Percentiles rank a stretch among this genome's conserved stretches.
Evolutionary conservation across 2,113 vertebrate species (phyloP).

Genomic region (Mugil cephalus): DNA sequence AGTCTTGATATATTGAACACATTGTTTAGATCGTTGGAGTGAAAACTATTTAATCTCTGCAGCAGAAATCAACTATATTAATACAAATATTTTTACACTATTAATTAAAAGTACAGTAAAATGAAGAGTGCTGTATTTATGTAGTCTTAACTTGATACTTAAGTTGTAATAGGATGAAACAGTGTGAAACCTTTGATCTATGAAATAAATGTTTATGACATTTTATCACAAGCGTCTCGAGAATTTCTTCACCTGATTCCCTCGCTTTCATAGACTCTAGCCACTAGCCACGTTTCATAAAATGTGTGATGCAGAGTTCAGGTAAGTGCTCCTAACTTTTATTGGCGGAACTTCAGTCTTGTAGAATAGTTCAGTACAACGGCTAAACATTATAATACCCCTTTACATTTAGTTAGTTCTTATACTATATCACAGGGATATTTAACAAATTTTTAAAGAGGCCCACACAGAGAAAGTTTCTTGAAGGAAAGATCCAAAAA

Average conservation of each 20-base stretch:
- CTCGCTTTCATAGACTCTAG: too few species aligned
- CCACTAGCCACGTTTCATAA: too few species aligned
- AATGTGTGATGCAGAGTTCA: neutral
- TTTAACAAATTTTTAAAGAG: too few species aligned
- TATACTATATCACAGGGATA: conserved; percentile 46
- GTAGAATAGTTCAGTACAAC: conserved; percentile 69
- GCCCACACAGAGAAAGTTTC: too few species aligned
- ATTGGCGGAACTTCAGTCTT: conserved; percentile 77
- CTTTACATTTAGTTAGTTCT: conserved; percentile 58
- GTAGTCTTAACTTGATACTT: too few species aligned
- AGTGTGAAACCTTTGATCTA: neutral
- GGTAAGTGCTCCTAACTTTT: conserved; percentile 76
- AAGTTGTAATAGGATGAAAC: neutral
- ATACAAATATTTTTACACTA: too few species aligned
- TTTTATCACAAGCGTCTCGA: neutral
- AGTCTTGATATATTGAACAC: too few species aligned
- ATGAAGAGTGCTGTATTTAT: too few species aligned
- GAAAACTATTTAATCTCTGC: neutral
- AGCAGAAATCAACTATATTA: too few species aligned
- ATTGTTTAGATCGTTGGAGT: neutral
- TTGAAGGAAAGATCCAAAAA: too few species aligned
- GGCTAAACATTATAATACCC: conserved; percentile 48
- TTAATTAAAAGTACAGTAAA: too few species aligned
- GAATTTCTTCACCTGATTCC: neutral
- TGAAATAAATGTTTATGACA: neutral